phyloP scores from a whole-genome alignment of 1,140 invertebrate species.

The Xylocopa sonorina region DNA sequence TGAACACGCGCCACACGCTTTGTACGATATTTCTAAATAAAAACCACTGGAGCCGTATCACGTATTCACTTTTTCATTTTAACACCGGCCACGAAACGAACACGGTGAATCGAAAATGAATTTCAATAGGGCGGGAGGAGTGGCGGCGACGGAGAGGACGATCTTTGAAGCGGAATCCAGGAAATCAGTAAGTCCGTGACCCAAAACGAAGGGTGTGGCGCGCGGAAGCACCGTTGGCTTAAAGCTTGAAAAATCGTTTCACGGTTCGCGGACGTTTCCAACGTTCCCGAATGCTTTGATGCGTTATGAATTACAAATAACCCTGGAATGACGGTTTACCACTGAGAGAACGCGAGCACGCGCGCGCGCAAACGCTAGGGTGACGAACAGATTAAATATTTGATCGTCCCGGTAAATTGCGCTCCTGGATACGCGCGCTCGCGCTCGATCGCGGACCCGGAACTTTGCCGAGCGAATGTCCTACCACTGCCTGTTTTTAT shows the following conservation, averaged over 20 bases:
- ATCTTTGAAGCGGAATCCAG: not conserved
- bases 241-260: conserved; percentile 23
- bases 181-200: conserved; percentile 4
- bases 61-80: not conserved
- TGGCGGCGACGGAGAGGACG: not conserved
- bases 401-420: conserved; percentile 42
- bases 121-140: not conserved
- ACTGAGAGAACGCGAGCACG: too few relatives aligned
- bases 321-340: not conserved
- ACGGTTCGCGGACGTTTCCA: conserved; percentile 18
- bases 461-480: not conserved
- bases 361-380: not conserved
- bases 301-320: conserved; percentile 60
- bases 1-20: not conserved
- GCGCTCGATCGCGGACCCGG: not conserved
- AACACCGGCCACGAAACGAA: not conserved
- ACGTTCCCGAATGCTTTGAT: conserved; percentile 19
- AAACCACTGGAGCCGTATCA: not conserved
- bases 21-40: conserved; percentile 34
- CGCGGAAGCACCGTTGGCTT: not conserved
- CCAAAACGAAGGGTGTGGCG: not conserved
- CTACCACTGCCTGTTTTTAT: conserved; percentile 7
- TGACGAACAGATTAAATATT: conserved; percentile 52
- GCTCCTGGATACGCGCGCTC: too few relatives aligned
- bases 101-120: not conserved